Base-by-base conservation (phyloP, 1,140 invertebrate species). In the Steinernema khuongi region DNA sequence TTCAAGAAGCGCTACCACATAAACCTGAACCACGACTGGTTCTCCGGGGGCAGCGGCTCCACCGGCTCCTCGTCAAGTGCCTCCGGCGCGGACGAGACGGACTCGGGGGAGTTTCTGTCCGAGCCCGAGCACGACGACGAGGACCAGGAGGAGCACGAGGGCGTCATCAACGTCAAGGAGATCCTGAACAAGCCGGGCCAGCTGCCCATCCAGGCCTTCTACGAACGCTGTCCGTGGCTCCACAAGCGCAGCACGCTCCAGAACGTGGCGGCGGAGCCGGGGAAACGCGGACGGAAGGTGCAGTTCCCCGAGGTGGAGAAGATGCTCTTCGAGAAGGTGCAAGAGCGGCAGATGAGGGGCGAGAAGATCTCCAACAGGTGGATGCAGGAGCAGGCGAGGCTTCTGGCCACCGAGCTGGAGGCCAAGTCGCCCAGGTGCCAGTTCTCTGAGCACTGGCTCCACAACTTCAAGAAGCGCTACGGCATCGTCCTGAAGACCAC, bases 1-100 rank as follows among this genome's bases (percentile, higher is more conserved):
- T 81, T 81, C 68, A 81, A 81, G 66, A 74, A 75, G 68, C 44
- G 80, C n/a, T 81, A 79, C 44, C 26, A 69, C 11, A 80, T 81
- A 7, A 66, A 79, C 18, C 32, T 43, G 18, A 73, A 41, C 19
- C 19, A 28, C 0, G 71, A 78, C n/a, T 70, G 43, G 41, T 26
- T 29, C 28, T 26, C 28, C n/a, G 43, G 67, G 0, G 68, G 31
- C 32, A 50, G 22, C 31, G 41, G 72, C 36, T 30, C 29, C n/a
- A 18, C 32, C 18, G 77, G 60, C 31, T 41, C 26, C 36, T 26
- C 69, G 22, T 70, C 69, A 22, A 70, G 31, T 30, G 68, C 31
- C 18, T 70, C 43, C 18, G 69, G 31, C 22, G 69, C 69, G n/a
- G 69, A 70, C 72, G 30, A 73, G 36, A 33, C 31, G 18, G n/a